Base-by-base conservation (phyloP, 2,113 vertebrate genomes). In the Plotosus lineatus region DNA sequence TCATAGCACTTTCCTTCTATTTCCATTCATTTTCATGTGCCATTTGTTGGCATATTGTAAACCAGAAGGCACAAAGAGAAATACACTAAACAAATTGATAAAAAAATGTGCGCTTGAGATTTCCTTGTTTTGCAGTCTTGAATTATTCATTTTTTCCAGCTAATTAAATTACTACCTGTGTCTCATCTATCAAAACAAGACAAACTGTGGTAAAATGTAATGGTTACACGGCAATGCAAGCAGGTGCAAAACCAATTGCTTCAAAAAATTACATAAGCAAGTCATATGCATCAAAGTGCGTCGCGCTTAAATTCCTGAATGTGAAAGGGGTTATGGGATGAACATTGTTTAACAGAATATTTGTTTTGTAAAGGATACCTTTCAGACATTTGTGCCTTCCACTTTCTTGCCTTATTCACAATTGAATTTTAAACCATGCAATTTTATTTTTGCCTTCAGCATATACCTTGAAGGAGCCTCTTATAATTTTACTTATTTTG, bases 111-210 rank as follows among this genome's bases (percentile, higher is more conserved):
- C 44, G 46, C 44, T 69, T 69, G 26, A 73, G 28, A 51, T 33
- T 17, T 73, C 46, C 31, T 50, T 73, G 46, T 72, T 51, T 36
- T 73, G 69, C 46, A 73, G 46, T 23, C 28, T 36, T 73, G 46
- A 73, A 73, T 73, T 23, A 73, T 73, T 73, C 68, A 71, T 71
- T 73, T 46, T 21, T 73, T 73, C 31, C 31, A 11, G 28, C 21
- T 73, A 33, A 73, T 51, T 50, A 33, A 51, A 51, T 73, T 33
- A 36, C 28, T 73, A 73, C 44, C 15, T 50, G 26, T 46, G 42
- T 31, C 69, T 72, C 46, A 50, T 73, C 46, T 50, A 73, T 33
- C 28, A 73, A 72, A 72, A 72, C 69, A 50, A 72, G 69, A 31
- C 44, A 72, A 50, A 36, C 46, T 50, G n/a, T 72, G 46, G 46